A percentile compares a stretch with the other conserved stretches of the same genome.
Conservation (phyloP, 2,888 invertebrate genomes). For the Metellina segmentata region DNA sequence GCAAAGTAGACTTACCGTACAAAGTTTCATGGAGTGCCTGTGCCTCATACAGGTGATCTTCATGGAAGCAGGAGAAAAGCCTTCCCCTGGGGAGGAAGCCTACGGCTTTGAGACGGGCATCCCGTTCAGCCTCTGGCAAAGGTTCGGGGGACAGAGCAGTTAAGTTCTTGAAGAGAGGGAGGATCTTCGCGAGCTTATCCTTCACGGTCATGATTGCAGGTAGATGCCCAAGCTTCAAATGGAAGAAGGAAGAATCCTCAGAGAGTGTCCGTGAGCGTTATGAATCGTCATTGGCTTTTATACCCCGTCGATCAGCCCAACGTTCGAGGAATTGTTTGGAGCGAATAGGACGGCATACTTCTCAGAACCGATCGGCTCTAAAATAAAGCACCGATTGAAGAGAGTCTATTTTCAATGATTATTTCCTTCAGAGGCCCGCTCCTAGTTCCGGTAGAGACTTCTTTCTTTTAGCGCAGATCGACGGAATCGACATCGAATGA, state of each 20-base stretch:
- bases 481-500: no score
- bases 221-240: constrained; percentile 11
- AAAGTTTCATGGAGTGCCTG: constrained; percentile 84
- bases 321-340: constrained; percentile 63
- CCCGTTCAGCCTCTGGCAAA: constrained; percentile 54
- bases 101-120: constrained; percentile 59
- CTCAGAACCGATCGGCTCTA: constrained; percentile 14
- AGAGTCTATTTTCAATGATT: constrained; percentile 4
- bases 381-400: constrained; percentile 28
- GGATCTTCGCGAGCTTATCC: constrained; percentile 61
- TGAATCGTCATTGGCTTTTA: constrained; percentile 25
- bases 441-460: constrained; percentile 18
- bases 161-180: constrained; percentile 68
- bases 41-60: constrained; percentile 85
- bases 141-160: constrained; percentile 62
- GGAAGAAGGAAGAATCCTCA: constrained; percentile 43
- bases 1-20: constrained; percentile 45
- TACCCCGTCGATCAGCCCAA: not conserved
- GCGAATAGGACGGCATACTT: not conserved
- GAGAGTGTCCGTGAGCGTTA: constrained; percentile 41
- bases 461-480: no score
- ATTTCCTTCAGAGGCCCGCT: not conserved
- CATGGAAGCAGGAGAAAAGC: constrained; percentile 86
- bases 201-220: constrained; percentile 65
- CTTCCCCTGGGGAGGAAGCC: constrained; percentile 83